Conservation (phyloP, 2,888 invertebrate species). For the Spodoptera picta region DNA sequence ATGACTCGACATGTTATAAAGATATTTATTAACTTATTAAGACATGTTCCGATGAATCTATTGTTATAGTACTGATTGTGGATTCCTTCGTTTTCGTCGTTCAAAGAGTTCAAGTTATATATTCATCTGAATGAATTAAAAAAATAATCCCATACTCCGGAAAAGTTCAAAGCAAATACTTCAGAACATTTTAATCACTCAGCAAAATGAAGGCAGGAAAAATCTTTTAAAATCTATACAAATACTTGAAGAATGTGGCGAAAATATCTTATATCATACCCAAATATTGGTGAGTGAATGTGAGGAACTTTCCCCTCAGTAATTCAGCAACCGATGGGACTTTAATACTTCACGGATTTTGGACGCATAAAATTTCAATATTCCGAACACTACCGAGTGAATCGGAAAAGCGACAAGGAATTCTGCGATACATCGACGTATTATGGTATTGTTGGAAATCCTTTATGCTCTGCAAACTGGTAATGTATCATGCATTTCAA, state of each 20-base stretch:
- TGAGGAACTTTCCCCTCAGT: constrained; percentile 38
- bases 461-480: constrained; percentile 10
- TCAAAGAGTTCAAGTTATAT: no score
- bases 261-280: constrained; percentile 29
- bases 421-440: constrained; percentile 33
- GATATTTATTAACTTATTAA: constrained; percentile 52
- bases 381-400: constrained; percentile 49
- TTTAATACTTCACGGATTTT: constrained; percentile 60
- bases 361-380: constrained; percentile 58
- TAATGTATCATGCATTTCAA: constrained; percentile 27
- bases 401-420: constrained; percentile 50
- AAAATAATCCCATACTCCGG: no score
- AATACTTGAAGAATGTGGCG: constrained; percentile 10
- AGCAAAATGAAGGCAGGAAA: not conserved
- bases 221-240: not conserved
- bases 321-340: constrained; percentile 44
- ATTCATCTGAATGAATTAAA: no score
- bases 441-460: constrained; percentile 26
- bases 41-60: constrained; percentile 47
- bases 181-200: not conserved
- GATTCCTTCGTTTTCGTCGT: constrained; percentile 16
- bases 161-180: no score
- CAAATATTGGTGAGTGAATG: constrained; percentile 39
- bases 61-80: constrained; percentile 48
- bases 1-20: constrained; percentile 46